Conservation (phyloP, 2,888 invertebrate genomes). For the Rhodophaea formosa region DNA sequence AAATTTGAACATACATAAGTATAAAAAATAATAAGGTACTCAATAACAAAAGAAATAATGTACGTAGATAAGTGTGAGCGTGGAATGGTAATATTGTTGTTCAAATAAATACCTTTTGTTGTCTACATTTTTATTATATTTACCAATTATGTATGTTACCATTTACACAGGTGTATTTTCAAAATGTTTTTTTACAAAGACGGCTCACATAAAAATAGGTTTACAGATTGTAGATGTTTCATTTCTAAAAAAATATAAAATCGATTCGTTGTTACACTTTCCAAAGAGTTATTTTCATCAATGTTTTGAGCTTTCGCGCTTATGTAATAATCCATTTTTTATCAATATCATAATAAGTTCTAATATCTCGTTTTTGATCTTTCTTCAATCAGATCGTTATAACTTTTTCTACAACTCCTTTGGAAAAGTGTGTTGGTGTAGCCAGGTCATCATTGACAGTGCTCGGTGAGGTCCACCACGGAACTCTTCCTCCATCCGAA, state of each 20-base stretch:
- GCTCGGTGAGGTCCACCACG: conserved; percentile 94
- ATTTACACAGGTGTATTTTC: neutral
- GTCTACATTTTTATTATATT: neutral
- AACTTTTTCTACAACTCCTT: neutral
- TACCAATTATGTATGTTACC: neutral
- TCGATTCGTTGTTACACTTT: neutral
- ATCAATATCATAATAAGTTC: too few species aligned
- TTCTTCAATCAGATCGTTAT: too few species aligned
- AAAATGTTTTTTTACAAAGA: too few species aligned
- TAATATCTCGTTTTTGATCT: too few species aligned
- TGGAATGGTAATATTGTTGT: neutral
- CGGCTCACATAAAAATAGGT: too few species aligned
- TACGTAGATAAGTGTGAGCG: neutral
- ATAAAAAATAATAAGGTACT: neutral
- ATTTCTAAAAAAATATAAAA: neutral
- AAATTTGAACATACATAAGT: neutral
- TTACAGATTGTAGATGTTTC: neutral
- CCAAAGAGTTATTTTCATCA: neutral
- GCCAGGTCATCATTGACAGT: conserved; percentile 87
- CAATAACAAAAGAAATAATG: too few species aligned
- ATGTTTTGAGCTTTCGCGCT: neutral
- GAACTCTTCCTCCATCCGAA: conserved; percentile 97
- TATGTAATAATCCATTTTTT: too few species aligned
- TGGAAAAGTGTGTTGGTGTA: neutral
- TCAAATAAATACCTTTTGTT: neutral